Percentiles rank a stretch among this genome's conserved stretches.
Evolutionary conservation across 2,113 vertebrate genomes (phyloP).

Genomic region (Mormyrus lacerda): DNA sequence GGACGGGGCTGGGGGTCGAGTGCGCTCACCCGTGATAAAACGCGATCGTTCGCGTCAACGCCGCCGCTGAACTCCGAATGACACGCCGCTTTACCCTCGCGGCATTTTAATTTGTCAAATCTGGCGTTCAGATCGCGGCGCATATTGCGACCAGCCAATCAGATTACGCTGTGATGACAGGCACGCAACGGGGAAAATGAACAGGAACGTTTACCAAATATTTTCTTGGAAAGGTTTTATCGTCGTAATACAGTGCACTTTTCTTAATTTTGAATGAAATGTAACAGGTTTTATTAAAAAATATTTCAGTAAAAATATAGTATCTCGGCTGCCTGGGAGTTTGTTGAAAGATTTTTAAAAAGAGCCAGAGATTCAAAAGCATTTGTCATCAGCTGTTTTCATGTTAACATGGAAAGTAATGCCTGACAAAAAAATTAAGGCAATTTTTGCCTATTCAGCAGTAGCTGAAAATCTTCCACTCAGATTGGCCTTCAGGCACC

Average conservation of each 20-base stretch:
- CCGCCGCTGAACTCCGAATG: not conserved
- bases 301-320: not conserved
- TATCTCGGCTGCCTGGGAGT: not conserved
- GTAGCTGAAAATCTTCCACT: not conserved
- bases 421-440: not conserved
- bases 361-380: not conserved
- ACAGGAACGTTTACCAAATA: not conserved
- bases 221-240: not conserved
- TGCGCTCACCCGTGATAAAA: not conserved
- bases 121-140: not conserved
- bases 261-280: conserved; percentile 15
- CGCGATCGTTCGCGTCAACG: not conserved
- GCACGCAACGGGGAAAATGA: not conserved
- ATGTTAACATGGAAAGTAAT: not conserved
- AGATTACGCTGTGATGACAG: too few relatives aligned
- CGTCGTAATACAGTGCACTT: not conserved
- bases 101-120: not conserved
- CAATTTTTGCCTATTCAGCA: not conserved
- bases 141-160: not conserved
- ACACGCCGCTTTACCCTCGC: not conserved
- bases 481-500: not conserved
- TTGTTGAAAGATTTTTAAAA: conserved; percentile 15
- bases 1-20: not conserved
- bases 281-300: not conserved
- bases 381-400: not conserved